A percentile compares a stretch with the other conserved stretches of the same genome.
These are phyloP conservation scores for Taphrorychus bicolor DNA, from an alignment of 2,888 invertebrate species.

Conservation along the genomic window DNA sequence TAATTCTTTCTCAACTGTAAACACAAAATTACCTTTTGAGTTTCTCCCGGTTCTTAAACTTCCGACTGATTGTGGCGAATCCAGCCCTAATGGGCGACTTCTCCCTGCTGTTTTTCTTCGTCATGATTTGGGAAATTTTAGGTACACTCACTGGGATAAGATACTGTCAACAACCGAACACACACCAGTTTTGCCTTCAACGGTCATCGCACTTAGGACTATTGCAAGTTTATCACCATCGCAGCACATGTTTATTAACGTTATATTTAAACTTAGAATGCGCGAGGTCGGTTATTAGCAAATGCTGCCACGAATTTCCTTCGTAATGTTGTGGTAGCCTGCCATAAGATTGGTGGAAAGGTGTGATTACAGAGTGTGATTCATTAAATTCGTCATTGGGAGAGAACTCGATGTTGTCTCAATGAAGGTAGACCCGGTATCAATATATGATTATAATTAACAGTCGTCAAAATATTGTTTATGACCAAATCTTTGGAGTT, in stretches of 20 bases:
- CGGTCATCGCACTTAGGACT: conserved; percentile 18
- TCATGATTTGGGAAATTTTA: no score
- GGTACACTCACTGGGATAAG: not conserved
- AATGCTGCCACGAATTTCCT: not conserved
- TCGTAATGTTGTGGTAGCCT: not conserved
- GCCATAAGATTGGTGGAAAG: not conserved
- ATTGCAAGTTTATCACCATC: conserved; percentile 19
- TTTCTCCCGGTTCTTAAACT: conserved; percentile 62
- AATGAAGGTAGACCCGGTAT: not conserved
- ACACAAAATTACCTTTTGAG: conserved; percentile 61
- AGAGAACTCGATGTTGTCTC: not conserved
- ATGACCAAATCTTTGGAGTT: no score
- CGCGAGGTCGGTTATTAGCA: not conserved
- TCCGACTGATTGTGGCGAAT: conserved; percentile 63
- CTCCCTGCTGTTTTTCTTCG: conserved; percentile 60
- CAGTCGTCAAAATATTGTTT: no score
- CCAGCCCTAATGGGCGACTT: conserved; percentile 62
- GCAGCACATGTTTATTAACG: conserved; percentile 11
- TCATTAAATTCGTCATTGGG: conserved; percentile 27
- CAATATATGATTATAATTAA: not conserved
- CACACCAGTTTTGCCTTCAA: conserved; percentile 15
- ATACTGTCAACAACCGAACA: conserved; percentile 7
- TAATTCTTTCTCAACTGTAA: not conserved
- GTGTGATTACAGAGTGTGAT: conserved; percentile 15
- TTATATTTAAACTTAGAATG: not conserved